A percentile compares a stretch with the other conserved stretches of the same genome.
Conservation (phyloP, 2,113 vertebrate species). For the Corvus cornix region DNA sequence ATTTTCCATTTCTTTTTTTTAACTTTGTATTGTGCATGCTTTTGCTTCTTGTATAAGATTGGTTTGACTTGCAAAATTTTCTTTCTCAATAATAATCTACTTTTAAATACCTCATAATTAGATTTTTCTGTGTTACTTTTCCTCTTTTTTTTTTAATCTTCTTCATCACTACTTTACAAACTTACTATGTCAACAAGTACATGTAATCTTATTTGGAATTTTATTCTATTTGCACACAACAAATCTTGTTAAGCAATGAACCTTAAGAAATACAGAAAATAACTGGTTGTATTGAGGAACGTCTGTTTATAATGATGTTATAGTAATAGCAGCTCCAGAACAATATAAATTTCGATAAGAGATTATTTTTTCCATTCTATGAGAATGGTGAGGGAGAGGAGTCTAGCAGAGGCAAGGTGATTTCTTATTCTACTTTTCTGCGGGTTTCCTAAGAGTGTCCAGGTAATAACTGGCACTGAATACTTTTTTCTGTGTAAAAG, state of each 20-base stretch:
- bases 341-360: neutral
- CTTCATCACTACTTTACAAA: neutral
- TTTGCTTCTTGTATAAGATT: neutral
- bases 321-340: neutral
- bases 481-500: neutral
- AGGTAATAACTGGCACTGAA: neutral
- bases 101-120: neutral
- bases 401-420: neutral
- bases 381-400: neutral
- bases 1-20: neutral
- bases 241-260: neutral
- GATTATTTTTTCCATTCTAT: neutral
- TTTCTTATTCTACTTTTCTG: neutral
- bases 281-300: neutral
- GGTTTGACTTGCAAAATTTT: neutral
- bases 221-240: neutral
- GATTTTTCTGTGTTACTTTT: neutral
- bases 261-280: neutral
- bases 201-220: neutral
- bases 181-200: neutral
- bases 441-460: neutral
- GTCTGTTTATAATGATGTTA: neutral
- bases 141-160: neutral
- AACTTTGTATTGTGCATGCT: neutral
- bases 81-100: neutral